These are phyloP conservation scores for Drosophila anceps DNA, from an alignment of 2,888 invertebrate species.

Conservation along the genomic window DNA sequence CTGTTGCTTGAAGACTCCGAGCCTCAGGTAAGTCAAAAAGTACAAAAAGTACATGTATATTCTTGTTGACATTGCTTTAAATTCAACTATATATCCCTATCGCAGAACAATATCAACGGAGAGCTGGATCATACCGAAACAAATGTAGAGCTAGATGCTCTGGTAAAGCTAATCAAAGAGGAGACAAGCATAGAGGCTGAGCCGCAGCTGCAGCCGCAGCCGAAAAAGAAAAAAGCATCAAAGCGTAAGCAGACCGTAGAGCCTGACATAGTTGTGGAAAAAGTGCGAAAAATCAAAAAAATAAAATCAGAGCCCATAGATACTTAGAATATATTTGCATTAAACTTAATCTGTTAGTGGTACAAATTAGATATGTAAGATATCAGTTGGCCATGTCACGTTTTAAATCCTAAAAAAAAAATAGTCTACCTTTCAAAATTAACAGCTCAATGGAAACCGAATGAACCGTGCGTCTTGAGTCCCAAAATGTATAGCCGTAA, in stretches of 20 bases:
- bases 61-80: background rate
- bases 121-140: slow-evolving; percentile 18
- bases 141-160: slow-evolving; percentile 65
- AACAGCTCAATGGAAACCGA: background rate
- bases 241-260: slow-evolving; percentile 55
- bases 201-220: too few relatives aligned
- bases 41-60: background rate
- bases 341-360: slow-evolving; percentile 19
- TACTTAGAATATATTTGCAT: slow-evolving; percentile 4
- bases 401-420: background rate
- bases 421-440: slow-evolving; percentile 7
- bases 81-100: background rate
- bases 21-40: slow-evolving; percentile 30
- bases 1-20: slow-evolving; percentile 55
- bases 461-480: background rate
- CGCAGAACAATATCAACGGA: slow-evolving; percentile 53
- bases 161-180: slow-evolving; percentile 68
- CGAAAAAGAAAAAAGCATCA: slow-evolving; percentile 46
- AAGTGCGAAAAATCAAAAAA: slow-evolving; percentile 60
- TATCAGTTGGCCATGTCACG: slow-evolving; percentile 17
- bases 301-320: slow-evolving; percentile 71
- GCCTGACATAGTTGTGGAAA: slow-evolving; percentile 22
- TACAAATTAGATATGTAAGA: slow-evolving; percentile 36
- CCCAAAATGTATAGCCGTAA: background rate
- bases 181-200: slow-evolving; percentile 41